These are phyloP conservation scores for Ferdinandea cuprea DNA, from an alignment of 2,888 invertebrate species.

Conservation along the genomic window DNA sequence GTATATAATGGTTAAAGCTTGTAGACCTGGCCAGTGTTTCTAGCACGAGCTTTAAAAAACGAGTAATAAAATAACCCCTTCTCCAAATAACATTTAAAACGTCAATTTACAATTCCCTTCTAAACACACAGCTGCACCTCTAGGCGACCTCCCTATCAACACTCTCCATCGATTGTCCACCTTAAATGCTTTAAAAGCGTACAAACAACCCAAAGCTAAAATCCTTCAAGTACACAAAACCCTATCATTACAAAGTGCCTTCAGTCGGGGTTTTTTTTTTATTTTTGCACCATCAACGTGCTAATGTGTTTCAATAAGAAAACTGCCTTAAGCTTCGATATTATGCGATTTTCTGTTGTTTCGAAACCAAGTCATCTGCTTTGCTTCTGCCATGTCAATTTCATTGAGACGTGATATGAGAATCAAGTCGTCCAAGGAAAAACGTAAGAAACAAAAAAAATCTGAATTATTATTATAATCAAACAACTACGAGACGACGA, in stretches of 20 bases:
- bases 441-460: slow-evolving; percentile 19
- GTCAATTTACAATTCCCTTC: too few relatives aligned
- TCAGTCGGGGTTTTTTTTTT: background rate
- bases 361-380: slow-evolving; percentile 38
- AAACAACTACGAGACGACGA: slow-evolving; percentile 44
- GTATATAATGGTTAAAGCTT: too few relatives aligned
- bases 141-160: too few relatives aligned
- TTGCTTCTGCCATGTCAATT: slow-evolving; percentile 31
- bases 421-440: slow-evolving; percentile 18
- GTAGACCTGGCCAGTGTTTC: too few relatives aligned
- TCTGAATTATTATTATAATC: slow-evolving; percentile 57
- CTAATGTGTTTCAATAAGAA: slow-evolving; percentile 18
- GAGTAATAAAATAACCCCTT: too few relatives aligned
- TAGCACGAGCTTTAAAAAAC: too few relatives aligned
- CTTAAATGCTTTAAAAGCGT: background rate
- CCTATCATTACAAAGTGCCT: background rate
- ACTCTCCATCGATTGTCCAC: background rate
- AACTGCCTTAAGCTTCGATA: background rate
- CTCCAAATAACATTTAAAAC: too few relatives aligned
- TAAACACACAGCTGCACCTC: too few relatives aligned
- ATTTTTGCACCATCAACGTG: background rate
- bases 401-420: slow-evolving; percentile 46
- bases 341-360: slow-evolving; percentile 27
- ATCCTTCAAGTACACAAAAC: background rate
- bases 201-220: background rate